A percentile compares a stretch with the other conserved stretches of the same genome.
These are phyloP conservation scores for Bufotes viridis DNA, from an alignment of 2,797 vertebrate genomes.

Conservation along the genomic window DNA sequence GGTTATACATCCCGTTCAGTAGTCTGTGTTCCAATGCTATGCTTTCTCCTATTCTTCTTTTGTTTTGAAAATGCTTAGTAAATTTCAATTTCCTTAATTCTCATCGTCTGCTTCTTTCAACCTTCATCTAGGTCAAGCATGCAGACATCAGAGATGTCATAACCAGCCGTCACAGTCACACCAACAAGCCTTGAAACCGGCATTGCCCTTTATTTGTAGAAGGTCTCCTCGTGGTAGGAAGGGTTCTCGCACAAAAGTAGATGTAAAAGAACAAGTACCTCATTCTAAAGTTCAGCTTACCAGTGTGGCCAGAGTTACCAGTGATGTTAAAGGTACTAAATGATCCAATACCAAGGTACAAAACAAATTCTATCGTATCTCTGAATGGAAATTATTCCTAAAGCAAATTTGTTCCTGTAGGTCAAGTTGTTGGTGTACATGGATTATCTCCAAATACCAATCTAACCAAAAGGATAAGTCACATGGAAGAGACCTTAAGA, in stretches of 20 bases:
- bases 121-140: background rate
- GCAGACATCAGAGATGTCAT: background rate
- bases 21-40: background rate
- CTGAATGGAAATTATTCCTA: background rate
- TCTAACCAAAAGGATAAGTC: background rate
- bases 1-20: background rate
- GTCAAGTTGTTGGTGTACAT: background rate
- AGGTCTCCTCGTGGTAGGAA: conserved; percentile 16
- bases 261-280: background rate
- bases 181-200: background rate
- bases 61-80: background rate
- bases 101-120: background rate
- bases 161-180: background rate
- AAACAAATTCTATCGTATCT: background rate
- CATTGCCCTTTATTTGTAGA: conserved; percentile 3
- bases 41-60: background rate
- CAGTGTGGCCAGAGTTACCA: background rate
- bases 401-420: background rate
- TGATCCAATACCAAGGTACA: background rate
- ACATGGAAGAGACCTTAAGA: background rate
- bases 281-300: background rate
- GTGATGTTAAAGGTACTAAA: background rate
- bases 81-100: background rate
- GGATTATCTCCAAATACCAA: background rate
- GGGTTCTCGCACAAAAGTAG: background rate